A percentile compares a stretch with the other conserved stretches of the same genome.
These are phyloP conservation scores for Pelmatolapia mariae DNA, from an alignment of 2,113 vertebrate genomes.

Conservation along the genomic window DNA sequence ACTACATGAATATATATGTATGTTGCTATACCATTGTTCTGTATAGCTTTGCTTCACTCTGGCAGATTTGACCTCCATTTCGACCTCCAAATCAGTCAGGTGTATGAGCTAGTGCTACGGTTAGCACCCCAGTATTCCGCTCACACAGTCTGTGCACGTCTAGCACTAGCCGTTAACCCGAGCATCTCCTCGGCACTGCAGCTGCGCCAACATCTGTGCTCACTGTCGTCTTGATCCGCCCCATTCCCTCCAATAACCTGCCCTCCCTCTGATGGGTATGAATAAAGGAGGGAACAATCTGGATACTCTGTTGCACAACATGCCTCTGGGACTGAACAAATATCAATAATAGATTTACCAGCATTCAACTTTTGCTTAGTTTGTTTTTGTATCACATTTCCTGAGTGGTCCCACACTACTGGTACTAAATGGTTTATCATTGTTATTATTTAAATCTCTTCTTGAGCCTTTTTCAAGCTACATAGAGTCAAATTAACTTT, in stretches of 20 bases:
- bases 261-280: conserved; percentile 81
- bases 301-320: conserved; percentile 66
- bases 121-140: not conserved
- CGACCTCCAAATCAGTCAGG: conserved; percentile 32
- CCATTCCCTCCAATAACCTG: conserved; percentile 85
- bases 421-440: not conserved
- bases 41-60: not conserved
- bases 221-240: conserved; percentile 76
- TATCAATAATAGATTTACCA: conserved; percentile 62
- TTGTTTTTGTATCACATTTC: not conserved
- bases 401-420: not conserved
- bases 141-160: conserved; percentile 45
- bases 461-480: not conserved
- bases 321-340: conserved; percentile 38
- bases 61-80: conserved; percentile 7
- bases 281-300: conserved; percentile 77
- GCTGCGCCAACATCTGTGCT: conserved; percentile 87
- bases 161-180: conserved; percentile 32
- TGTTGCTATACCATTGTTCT: not conserved
- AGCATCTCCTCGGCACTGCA: conserved; percentile 64
- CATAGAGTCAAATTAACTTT: not conserved
- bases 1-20: not conserved
- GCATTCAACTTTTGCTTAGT: not conserved
- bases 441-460: not conserved
- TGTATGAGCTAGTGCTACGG: conserved; percentile 25